phyloP scores from a whole-genome alignment of 2,888 invertebrate genomes.

The Deilephila elpenor region DNA sequence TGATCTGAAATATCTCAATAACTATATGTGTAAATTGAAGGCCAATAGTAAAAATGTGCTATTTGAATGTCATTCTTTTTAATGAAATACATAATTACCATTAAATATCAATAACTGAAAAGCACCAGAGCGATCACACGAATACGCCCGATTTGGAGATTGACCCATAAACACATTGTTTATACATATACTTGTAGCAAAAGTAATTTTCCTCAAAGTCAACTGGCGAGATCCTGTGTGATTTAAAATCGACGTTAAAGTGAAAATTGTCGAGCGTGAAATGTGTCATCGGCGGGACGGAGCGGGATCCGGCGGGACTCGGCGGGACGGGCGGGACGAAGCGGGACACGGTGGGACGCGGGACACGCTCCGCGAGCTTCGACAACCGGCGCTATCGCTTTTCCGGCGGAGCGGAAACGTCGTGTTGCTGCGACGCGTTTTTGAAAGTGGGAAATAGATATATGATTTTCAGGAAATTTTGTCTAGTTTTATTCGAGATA shows the following conservation, averaged over 20 bases:
- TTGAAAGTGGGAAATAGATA: conserved; percentile 19
- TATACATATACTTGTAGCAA: neutral
- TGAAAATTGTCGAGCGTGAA: conserved; percentile 30
- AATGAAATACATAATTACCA: too few species aligned
- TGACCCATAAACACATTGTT: neutral
- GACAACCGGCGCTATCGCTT: conserved; percentile 36
- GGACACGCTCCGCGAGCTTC: conserved; percentile 24
- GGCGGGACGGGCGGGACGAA: neutral
- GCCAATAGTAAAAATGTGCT: too few species aligned
- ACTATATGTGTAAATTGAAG: too few species aligned
- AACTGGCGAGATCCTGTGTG: conserved; percentile 23
- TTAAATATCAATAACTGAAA: too few species aligned
- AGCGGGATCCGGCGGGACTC: neutral
- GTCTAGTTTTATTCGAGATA: neutral
- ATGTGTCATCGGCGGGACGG: conserved; percentile 26
- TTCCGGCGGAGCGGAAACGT: conserved; percentile 30
- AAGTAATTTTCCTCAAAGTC: conserved; percentile 24
- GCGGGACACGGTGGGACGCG: neutral
- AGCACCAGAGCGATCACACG: too few species aligned
- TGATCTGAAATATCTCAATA: too few species aligned
- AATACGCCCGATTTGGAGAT: too few species aligned
- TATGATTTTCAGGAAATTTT: conserved; percentile 2
- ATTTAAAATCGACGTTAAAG: conserved; percentile 27
- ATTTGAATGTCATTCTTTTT: too few species aligned
- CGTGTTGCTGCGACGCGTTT: conserved; percentile 20